phyloP scores from a whole-genome alignment of 92 coral and sea anemone genomes.

The Epizoanthus ramosus region DNA sequence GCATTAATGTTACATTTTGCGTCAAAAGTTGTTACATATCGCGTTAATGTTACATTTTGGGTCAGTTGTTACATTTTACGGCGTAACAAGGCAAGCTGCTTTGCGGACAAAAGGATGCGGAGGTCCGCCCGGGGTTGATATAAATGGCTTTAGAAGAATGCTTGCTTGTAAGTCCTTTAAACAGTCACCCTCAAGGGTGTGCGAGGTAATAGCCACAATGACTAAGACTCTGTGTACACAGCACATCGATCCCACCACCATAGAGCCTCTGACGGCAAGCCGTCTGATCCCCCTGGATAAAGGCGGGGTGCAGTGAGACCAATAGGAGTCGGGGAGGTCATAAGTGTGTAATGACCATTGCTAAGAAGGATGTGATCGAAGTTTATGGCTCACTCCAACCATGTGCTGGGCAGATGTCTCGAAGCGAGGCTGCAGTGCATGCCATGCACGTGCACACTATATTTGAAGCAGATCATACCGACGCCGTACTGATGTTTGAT shows the following conservation, averaged over 20 bases:
- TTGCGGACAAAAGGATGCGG: neutral
- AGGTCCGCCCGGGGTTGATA: neutral
- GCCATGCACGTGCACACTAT: constrained; percentile 26
- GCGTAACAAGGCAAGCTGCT: neutral
- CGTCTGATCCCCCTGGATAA: constrained; percentile 30
- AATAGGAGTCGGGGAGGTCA: constrained; percentile 35
- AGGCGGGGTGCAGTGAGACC: constrained; percentile 17
- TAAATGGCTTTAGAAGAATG: neutral
- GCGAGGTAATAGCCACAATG: constrained; percentile 39
- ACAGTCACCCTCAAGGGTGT: constrained; percentile 38
- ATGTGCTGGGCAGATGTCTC: constrained; percentile 35
- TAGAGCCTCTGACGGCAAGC: constrained; percentile 23
- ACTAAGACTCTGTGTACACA: constrained; percentile 29
- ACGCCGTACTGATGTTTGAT: constrained; percentile 34
- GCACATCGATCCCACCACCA: constrained; percentile 1
- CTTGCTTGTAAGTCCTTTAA: constrained; percentile 30
- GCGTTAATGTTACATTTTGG: too few species aligned
- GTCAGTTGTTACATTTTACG: too few species aligned
- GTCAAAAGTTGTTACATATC: too few species aligned
- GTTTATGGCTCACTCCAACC: constrained; percentile 45
- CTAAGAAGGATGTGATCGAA: constrained; percentile 39
- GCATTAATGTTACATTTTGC: too few species aligned
- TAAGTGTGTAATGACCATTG: constrained; percentile 41
- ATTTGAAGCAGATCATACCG: constrained; percentile 43
- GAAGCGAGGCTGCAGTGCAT: constrained; percentile 21